Evolutionary conservation across 2,113 vertebrate species (phyloP).

Genomic region (Neopipo cinnamomea): DNA sequence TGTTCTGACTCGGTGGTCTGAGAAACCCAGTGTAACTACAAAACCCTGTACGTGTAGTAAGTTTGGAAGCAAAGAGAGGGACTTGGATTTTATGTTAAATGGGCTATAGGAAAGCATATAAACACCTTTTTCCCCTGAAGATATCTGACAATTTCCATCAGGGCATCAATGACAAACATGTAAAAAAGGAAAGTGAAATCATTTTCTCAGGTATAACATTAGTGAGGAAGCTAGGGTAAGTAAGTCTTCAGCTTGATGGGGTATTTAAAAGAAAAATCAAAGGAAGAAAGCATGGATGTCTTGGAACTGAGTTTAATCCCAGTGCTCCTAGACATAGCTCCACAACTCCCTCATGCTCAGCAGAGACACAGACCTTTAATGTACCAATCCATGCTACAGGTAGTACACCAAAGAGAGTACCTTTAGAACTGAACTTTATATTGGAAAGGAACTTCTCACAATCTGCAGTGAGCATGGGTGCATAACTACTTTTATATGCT

Average conservation of each 20-base stretch:
- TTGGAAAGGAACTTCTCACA: not conserved
- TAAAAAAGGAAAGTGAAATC: not conserved
- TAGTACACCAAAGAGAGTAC: not conserved
- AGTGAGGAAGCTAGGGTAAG: not conserved
- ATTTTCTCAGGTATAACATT: not conserved
- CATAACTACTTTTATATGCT: not conserved
- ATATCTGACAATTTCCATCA: not conserved
- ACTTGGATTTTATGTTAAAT: not conserved
- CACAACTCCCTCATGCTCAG: not conserved
- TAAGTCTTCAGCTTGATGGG: not conserved
- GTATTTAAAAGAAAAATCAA: not conserved
- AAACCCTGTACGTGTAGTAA: not conserved
- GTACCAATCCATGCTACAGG: not conserved
- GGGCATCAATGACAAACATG: not conserved
- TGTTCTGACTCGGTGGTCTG: not conserved
- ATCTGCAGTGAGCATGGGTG: not conserved
- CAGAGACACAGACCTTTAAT: not conserved
- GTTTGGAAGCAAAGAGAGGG: not conserved
- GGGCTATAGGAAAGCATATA: not conserved
- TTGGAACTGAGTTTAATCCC: not conserved
- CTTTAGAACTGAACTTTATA: not conserved
- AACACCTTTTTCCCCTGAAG: not conserved
- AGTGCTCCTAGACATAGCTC: not conserved
- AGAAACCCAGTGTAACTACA: not conserved
- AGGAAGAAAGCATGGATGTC: not conserved